Evolutionary conservation across 2,113 vertebrate species (phyloP).

Genomic region (Anolis carolinensis): DNA sequence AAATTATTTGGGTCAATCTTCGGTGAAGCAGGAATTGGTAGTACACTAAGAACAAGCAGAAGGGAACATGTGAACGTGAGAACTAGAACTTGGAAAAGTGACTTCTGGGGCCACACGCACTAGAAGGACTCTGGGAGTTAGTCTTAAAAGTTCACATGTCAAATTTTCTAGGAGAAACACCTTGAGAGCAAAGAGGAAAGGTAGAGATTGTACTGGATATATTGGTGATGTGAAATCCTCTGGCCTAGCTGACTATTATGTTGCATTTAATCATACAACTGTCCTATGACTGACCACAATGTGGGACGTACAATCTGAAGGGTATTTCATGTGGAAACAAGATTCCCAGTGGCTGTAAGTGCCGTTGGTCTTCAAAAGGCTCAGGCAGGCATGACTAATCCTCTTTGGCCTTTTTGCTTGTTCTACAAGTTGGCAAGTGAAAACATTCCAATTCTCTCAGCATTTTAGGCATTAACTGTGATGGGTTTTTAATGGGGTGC

Average conservation of each 20-base stretch:
- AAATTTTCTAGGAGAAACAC: neutral
- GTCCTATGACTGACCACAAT: neutral
- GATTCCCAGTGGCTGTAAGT: neutral
- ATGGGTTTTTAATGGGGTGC: no score
- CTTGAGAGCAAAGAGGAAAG: neutral
- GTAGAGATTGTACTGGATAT: neutral
- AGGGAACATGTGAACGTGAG: no score
- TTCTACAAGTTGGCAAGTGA: neutral
- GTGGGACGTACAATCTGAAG: neutral
- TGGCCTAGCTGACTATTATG: neutral
- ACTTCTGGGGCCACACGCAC: no score
- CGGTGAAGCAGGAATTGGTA: no score
- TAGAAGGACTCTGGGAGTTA: no score
- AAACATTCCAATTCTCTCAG: no score
- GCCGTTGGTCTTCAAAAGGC: neutral
- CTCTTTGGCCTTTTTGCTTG: neutral
- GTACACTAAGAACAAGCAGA: no score
- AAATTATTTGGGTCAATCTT: no score
- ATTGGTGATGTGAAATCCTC: neutral
- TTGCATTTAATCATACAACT: neutral
- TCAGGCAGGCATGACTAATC: neutral
- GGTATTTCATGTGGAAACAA: neutral
- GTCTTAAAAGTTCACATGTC: no score
- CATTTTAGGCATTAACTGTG: no score
- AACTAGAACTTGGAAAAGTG: no score